Conservation (phyloP, 2,888 invertebrate species). For the Drosophila niveifrons region DNA sequence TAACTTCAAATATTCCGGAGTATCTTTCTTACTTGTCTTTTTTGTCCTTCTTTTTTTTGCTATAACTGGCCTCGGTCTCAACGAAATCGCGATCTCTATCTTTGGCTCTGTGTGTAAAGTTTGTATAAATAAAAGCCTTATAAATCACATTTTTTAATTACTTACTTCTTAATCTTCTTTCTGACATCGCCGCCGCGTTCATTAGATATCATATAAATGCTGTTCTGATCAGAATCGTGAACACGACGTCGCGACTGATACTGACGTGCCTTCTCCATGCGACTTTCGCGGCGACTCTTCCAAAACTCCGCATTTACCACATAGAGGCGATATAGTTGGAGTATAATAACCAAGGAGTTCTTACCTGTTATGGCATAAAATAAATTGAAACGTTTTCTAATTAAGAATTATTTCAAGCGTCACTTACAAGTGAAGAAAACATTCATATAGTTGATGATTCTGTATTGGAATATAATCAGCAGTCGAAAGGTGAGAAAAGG, state of each 20-base stretch:
- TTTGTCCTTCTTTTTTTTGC: constrained; percentile 78
- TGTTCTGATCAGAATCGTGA: constrained; percentile 84
- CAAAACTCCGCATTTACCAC: constrained; percentile 91
- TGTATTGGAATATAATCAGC: constrained; percentile 94
- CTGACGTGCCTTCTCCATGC: constrained; percentile 72
- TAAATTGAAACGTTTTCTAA: not conserved
- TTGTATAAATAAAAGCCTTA: no score
- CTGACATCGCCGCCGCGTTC: constrained; percentile 82
- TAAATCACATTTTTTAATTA: not conserved
- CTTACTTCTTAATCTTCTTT: constrained; percentile 82
- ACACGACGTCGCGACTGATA: constrained; percentile 78
- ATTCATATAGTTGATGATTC: constrained; percentile 97
- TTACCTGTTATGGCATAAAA: constrained; percentile 85
- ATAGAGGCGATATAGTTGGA: constrained; percentile 94
- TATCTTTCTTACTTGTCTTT: constrained; percentile 74
- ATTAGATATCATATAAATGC: constrained; percentile 87
- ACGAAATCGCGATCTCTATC: constrained; percentile 80
- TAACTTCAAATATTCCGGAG: fast-evolving
- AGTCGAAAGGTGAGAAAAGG: constrained; percentile 95
- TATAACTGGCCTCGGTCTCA: constrained; percentile 79
- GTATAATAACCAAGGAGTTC: constrained; percentile 93
- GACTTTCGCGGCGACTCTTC: constrained; percentile 84
- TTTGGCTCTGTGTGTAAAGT: constrained; percentile 64
- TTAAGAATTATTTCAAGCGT: no score
- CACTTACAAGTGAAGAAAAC: constrained; percentile 97